Evolutionary conservation across 2,888 invertebrate genomes (phyloP).

Genomic region (Watsonalla cultraria): DNA sequence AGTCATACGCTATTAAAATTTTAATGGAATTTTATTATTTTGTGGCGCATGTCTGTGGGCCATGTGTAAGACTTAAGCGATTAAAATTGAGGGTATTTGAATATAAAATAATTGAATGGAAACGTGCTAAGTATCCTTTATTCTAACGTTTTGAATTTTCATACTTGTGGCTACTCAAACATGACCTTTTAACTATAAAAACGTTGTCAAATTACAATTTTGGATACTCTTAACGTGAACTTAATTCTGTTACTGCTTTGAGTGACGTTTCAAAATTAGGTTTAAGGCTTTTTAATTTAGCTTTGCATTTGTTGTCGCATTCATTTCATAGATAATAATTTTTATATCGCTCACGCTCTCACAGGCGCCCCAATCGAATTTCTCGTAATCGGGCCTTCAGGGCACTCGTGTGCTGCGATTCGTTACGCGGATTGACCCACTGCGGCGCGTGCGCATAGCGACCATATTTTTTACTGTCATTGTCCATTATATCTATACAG

Average conservation of each 20-base stretch:
- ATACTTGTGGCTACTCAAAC: too few relatives aligned
- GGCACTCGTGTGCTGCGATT: constrained; percentile 53
- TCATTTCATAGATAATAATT: constrained; percentile 7
- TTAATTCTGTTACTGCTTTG: too few relatives aligned
- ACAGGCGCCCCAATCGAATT: constrained; percentile 9
- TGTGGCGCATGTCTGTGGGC: constrained; percentile 9
- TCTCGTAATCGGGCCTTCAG: constrained; percentile 40
- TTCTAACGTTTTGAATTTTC: too few relatives aligned
- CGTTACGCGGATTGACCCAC: constrained; percentile 57
- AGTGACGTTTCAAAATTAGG: too few relatives aligned
- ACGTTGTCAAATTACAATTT: too few relatives aligned
- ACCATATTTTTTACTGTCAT: constrained; percentile 25
- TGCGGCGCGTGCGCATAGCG: constrained; percentile 45
- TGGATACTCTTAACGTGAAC: too few relatives aligned
- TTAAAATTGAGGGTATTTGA: too few relatives aligned
- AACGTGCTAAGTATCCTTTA: too few relatives aligned
- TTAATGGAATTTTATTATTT: constrained; percentile 30
- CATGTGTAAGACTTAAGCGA: background rate
- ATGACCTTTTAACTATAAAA: too few relatives aligned
- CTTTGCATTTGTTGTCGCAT: constrained; percentile 2
- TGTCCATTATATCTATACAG: background rate
- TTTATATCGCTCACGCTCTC: constrained; percentile 8
- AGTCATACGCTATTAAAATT: constrained; percentile 34
- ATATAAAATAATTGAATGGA: too few relatives aligned
- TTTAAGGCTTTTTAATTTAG: background rate